phyloP scores from a whole-genome alignment of 2,113 vertebrate genomes.

The Butorides virescens region DNA sequence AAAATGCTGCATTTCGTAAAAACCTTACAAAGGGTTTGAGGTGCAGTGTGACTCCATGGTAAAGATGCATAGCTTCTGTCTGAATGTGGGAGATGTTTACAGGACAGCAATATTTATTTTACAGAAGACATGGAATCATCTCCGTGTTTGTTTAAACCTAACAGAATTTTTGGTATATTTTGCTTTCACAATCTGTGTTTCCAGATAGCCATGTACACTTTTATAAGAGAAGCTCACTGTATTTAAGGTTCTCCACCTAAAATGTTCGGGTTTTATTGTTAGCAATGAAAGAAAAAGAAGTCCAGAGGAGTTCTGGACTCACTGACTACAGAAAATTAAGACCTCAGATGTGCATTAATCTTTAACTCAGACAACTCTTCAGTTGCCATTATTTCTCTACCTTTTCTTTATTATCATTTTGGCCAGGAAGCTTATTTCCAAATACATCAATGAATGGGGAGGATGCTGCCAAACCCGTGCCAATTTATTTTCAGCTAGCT shows the following conservation, averaged over 20 bases:
- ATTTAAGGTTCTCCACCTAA: not conserved
- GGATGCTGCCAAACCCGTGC: not conserved
- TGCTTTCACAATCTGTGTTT: not conserved
- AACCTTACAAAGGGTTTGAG: not conserved
- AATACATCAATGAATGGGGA: not conserved
- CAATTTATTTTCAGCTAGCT: not conserved
- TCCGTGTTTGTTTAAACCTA: not conserved
- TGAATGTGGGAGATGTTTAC: not conserved
- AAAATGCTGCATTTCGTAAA: not conserved
- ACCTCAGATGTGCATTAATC: not conserved
- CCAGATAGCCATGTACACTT: not conserved
- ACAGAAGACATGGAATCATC: not conserved
- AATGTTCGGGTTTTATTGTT: not conserved
- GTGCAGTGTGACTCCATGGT: not conserved
- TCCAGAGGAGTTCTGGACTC: not conserved
- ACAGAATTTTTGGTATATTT: not conserved
- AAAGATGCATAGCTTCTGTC: not conserved
- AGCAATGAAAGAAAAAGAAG: not conserved
- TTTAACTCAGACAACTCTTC: not conserved
- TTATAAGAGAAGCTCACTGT: not conserved
- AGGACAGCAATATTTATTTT: not conserved
- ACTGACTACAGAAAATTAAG: not conserved
- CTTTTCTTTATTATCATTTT: not conserved
- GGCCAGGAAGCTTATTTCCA: not conserved
- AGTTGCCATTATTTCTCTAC: not conserved